Conservation (phyloP, 2,888 invertebrate species). For the Drosophila mulleri region DNA sequence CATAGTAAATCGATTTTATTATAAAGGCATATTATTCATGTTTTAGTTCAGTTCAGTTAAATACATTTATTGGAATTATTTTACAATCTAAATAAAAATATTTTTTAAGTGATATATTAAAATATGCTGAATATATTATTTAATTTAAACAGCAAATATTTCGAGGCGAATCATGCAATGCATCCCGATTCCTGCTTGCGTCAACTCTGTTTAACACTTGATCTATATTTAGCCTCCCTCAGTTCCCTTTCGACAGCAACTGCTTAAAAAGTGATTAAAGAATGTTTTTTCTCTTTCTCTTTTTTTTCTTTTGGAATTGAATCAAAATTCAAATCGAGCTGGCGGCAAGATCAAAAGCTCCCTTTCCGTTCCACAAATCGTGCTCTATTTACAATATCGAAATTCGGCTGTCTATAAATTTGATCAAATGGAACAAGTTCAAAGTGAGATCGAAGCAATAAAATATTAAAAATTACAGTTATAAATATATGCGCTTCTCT, state of each 20-base stretch:
- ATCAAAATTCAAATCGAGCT: not conserved
- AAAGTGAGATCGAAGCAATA: conserved; percentile 65
- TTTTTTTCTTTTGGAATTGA: not conserved
- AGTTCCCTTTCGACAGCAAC: not conserved
- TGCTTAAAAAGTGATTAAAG: conserved; percentile 30
- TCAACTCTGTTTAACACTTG: not conserved
- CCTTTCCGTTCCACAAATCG: conserved; percentile 8
- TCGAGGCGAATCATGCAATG: no score
- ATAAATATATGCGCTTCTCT: conserved; percentile 43
- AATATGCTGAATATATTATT: no score
- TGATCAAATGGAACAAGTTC: conserved; percentile 61
- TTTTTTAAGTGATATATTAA: no score
- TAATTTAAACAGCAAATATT: no score
- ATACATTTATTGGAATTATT: no score
- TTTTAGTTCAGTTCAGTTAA: no score
- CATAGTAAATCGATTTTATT: no score
- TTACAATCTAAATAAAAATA: no score
- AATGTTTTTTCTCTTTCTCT: not conserved
- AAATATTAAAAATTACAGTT: conserved; percentile 81
- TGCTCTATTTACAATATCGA: conserved; percentile 55
- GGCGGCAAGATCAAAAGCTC: conserved; percentile 57
- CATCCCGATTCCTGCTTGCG: no score
- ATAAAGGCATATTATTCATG: no score
- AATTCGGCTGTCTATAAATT: conserved; percentile 64
- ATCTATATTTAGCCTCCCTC: no score